These are phyloP conservation scores for Tanaodytes sp. DNA, from an alignment of 2,888 invertebrate species.

Conservation along the genomic window DNA sequence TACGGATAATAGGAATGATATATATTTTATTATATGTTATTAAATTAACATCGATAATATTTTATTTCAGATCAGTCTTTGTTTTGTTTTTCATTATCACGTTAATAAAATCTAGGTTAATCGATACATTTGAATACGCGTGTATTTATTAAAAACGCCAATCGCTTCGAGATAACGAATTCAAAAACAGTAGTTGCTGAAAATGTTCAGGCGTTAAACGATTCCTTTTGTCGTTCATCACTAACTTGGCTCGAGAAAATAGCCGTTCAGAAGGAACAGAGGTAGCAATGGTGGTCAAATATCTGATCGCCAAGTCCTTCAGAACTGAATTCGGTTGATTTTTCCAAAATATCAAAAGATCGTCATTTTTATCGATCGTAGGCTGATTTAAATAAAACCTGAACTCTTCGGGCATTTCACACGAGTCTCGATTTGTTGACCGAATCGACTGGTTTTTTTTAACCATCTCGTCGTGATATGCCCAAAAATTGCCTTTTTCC, in stretches of 20 bases:
- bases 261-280: conserved; percentile 25
- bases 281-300: conserved; percentile 25
- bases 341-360: conserved; percentile 16
- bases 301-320: conserved; percentile 30
- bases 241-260: conserved; percentile 30
- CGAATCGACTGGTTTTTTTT: conserved; percentile 28
- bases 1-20: too few species aligned
- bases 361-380: conserved; percentile 25
- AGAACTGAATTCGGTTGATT: conserved; percentile 15
- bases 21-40: too few species aligned
- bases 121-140: too few species aligned
- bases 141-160: conserved; percentile 34
- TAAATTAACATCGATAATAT: too few species aligned
- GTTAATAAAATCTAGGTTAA: too few species aligned
- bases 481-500: conserved; percentile 41
- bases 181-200: conserved; percentile 39
- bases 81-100: too few species aligned
- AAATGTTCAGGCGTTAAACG: conserved; percentile 31
- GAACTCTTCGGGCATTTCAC: conserved; percentile 41
- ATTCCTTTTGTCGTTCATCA: conserved; percentile 19
- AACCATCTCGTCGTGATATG: conserved; percentile 36
- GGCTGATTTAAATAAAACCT: conserved; percentile 44
- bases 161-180: conserved; percentile 7
- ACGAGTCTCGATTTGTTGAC: conserved; percentile 18
- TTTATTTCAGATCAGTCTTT: too few species aligned